These are phyloP conservation scores for Octonoba sinensis DNA, from an alignment of 2,888 invertebrate genomes.

Conservation along the genomic window DNA sequence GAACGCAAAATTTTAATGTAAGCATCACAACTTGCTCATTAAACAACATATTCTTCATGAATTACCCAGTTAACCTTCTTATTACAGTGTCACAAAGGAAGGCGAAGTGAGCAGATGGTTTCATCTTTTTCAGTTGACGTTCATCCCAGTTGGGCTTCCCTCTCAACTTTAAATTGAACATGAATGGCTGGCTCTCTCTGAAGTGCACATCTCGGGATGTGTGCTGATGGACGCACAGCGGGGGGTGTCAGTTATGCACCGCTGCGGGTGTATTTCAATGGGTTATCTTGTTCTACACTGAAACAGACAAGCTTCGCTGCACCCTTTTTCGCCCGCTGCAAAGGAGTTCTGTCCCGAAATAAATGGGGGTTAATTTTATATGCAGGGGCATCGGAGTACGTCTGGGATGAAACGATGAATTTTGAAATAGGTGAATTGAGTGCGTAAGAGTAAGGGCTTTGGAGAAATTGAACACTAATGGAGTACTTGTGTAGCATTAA, in stretches of 20 bases:
- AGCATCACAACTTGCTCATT: too few relatives aligned
- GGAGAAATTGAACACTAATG: too few relatives aligned
- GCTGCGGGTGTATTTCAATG: conserved; percentile 30
- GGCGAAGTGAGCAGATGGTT: conserved; percentile 27
- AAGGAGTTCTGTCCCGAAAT: conserved; percentile 27
- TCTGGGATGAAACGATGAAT: too few relatives aligned
- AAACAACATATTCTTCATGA: too few relatives aligned
- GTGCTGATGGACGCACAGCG: not conserved
- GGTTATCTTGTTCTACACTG: too few relatives aligned
- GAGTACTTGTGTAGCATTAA: too few relatives aligned
- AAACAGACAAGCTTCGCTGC: conserved; percentile 6
- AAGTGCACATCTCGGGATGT: conserved; percentile 25
- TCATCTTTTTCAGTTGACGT: conserved; percentile 24
- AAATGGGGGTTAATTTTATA: conserved; percentile 63
- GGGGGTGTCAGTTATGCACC: conserved; percentile 20
- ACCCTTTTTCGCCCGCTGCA: conserved; percentile 30
- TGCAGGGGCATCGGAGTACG: not conserved
- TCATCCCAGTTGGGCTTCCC: conserved; percentile 19
- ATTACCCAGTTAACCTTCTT: too few relatives aligned
- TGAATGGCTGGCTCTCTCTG: conserved; percentile 42
- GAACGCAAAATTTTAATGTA: too few relatives aligned
- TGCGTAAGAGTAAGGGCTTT: too few relatives aligned
- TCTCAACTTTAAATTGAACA: conserved; percentile 58
- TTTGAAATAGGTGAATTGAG: too few relatives aligned
- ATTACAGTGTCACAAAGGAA: too few relatives aligned